A percentile compares a stretch with the other conserved stretches of the same genome.
phyloP scores from a whole-genome alignment of 2,888 invertebrate species.

The Hetaerina titia region DNA sequence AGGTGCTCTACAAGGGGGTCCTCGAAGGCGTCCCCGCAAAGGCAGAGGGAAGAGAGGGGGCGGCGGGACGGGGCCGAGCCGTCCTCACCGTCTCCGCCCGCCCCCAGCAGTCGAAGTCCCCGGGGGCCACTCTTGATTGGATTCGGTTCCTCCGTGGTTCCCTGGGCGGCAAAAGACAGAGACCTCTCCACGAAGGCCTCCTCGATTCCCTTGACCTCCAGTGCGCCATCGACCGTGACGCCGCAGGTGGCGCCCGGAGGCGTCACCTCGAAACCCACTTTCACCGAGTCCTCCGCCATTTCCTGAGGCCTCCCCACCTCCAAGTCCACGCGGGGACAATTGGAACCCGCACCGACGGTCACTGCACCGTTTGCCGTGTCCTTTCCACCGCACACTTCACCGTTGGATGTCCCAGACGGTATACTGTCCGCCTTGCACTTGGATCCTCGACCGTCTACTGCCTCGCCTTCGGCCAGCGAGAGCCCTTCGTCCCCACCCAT shows the following conservation, averaged over 20 bases:
- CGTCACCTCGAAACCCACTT: background rate
- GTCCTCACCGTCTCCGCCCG: slow-evolving; percentile 21
- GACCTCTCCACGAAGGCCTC: slow-evolving; percentile 24
- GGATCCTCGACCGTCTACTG: background rate
- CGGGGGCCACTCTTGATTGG: slow-evolving; percentile 32
- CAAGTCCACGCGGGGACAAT: background rate
- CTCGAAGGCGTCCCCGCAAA: slow-evolving; percentile 77
- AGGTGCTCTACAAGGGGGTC: slow-evolving; percentile 84
- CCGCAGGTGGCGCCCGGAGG: background rate
- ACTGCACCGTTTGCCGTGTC: background rate
- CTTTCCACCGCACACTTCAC: background rate
- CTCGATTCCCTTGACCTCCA: background rate
- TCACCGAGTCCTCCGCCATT: background rate
- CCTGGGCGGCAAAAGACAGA: slow-evolving; percentile 13
- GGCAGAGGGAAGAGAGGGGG: slow-evolving; percentile 41
- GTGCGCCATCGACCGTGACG: background rate
- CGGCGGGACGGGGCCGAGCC: slow-evolving; percentile 26
- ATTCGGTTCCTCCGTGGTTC: background rate
- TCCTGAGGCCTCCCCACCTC: background rate
- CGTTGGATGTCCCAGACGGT: background rate
- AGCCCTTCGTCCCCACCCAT: background rate
- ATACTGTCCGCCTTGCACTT: background rate
- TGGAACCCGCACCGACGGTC: background rate
- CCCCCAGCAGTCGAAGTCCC: slow-evolving; percentile 44
- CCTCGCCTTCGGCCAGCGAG: background rate